Evolutionary conservation across 2,797 vertebrate species (phyloP).

Genomic region (Pangasius djambal): DNA sequence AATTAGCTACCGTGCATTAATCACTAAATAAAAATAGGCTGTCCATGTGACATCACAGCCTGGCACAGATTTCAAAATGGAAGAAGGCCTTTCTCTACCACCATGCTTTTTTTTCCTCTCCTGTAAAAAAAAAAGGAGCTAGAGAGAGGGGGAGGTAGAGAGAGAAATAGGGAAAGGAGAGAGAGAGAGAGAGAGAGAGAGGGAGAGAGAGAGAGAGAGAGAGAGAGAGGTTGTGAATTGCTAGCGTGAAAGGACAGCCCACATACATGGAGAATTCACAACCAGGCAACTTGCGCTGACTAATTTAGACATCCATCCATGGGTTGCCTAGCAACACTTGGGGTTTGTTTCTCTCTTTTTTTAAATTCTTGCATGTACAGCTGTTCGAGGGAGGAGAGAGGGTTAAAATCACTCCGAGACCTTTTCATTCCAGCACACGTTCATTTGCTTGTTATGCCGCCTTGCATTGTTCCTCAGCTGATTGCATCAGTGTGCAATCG

Average conservation of each 20-base stretch:
- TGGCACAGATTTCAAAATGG: slow-evolving; percentile 52
- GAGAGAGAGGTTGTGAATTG: slow-evolving; percentile 57
- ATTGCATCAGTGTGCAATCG: slow-evolving; percentile 36
- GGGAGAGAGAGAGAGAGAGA: slow-evolving; percentile 36
- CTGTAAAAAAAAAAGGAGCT: slow-evolving; percentile 25
- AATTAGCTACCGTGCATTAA: slow-evolving; percentile 29
- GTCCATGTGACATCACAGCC: slow-evolving; percentile 46
- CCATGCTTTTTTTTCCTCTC: slow-evolving; percentile 37
- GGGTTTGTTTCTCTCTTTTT: slow-evolving; percentile 59
- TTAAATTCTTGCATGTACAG: slow-evolving; percentile 17
- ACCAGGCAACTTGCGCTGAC: slow-evolving; percentile 65
- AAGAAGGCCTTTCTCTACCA: slow-evolving; percentile 40
- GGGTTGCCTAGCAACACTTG: slow-evolving; percentile 68
- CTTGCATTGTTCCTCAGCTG: slow-evolving; percentile 32
- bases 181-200: slow-evolving; percentile 28
- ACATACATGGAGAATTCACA: slow-evolving; percentile 63
- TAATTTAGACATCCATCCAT: slow-evolving; percentile 66
- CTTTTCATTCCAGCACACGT: slow-evolving; percentile 23
- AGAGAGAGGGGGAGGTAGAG: slow-evolving; percentile 27
- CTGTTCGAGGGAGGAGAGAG: slow-evolving; percentile 11
- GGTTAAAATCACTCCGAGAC: slow-evolving; percentile 12
- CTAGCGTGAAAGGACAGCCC: slow-evolving; percentile 60
- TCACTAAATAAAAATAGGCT: slow-evolving; percentile 35
- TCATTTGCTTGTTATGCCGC: slow-evolving; percentile 40
- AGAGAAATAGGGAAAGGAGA: slow-evolving; percentile 7